Evolutionary conservation across 2,888 invertebrate species (phyloP), one percentile per base, ranked within the genome.

Genomic region (Trichacis sp.): DNA sequence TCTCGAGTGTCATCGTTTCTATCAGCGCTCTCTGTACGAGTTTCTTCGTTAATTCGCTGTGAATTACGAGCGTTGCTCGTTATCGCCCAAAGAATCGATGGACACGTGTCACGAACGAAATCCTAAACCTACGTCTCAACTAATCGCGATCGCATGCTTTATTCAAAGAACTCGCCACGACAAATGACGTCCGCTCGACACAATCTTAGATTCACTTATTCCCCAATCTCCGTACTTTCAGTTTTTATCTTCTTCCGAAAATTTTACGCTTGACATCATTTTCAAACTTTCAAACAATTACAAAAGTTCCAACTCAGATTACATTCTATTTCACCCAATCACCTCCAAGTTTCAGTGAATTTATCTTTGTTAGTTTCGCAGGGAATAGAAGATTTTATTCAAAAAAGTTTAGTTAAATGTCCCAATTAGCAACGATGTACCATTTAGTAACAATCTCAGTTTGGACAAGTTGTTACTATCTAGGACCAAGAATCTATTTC

Each of bases 1-100:
- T 20, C 36, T 20, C 36, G 38, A 49, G 58, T 66, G 62, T 59
- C 64, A 62, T 58, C 53, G 52, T 52, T 3, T 46, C 30, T 52
- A 60, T 65, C 56, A 56, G 52, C 59, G 51, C 58, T 64, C 55
- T 38, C 45, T 43, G 50, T 29, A 15, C 49, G 36, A 53, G 14
- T 36, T 17, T 18, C 20, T 46, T n/a, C 54, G 40, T 38, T 24
- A 24, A 47, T 54, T 54, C 46, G 20, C 11, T 11, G 19, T 17
- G 43, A 52, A 52, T 45, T 45, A 19, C 36, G 33, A 24, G 17
- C 18, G 17, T 18, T 24, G 33, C 14, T 33, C 17, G 12, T 48
- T 33, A 48, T 48, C 30, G 9, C 9, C 33, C 2, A 15, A 33
- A 48, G 24, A n/a, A 48, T 15, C 47, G 12, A 14, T 12, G 36